A percentile compares a stretch with the other conserved stretches of the same genome.
These are phyloP conservation scores for Pipa parva DNA, from an alignment of 2,113 vertebrate genomes.

Conservation along the genomic window DNA sequence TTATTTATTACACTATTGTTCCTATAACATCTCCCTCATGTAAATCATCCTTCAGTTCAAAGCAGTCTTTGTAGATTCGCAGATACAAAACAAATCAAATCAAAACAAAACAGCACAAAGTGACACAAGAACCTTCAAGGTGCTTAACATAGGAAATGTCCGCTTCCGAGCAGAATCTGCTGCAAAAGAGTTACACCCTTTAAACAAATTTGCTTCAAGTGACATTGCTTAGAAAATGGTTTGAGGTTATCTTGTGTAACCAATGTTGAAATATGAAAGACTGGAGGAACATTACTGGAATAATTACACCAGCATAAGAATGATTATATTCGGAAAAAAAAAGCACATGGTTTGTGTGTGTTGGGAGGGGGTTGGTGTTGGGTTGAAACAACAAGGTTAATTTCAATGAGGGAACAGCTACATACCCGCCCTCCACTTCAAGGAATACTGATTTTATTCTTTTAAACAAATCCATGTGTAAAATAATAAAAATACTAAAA, in stretches of 20 bases:
- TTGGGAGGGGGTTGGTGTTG: too few species aligned
- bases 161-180: neutral
- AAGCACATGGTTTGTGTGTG: too few species aligned
- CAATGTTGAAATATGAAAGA: neutral
- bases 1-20: slow-evolving; percentile 9
- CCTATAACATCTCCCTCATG: neutral
- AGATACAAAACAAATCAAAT: too few species aligned
- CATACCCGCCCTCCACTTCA: neutral
- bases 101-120: neutral
- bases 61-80: neutral
- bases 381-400: neutral
- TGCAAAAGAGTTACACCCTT: neutral
- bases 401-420: neutral
- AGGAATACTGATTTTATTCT: too few species aligned
- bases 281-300: neutral
- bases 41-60: slow-evolving; percentile 21
- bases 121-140: neutral
- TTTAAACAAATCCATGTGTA: too few species aligned
- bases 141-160: neutral
- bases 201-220: slow-evolving; percentile 1
- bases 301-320: neutral
- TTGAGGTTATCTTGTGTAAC: neutral
- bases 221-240: neutral
- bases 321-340: neutral
- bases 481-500: too few species aligned